Conservation (phyloP, 2,888 invertebrate genomes). For the Drosophila phalerata region DNA sequence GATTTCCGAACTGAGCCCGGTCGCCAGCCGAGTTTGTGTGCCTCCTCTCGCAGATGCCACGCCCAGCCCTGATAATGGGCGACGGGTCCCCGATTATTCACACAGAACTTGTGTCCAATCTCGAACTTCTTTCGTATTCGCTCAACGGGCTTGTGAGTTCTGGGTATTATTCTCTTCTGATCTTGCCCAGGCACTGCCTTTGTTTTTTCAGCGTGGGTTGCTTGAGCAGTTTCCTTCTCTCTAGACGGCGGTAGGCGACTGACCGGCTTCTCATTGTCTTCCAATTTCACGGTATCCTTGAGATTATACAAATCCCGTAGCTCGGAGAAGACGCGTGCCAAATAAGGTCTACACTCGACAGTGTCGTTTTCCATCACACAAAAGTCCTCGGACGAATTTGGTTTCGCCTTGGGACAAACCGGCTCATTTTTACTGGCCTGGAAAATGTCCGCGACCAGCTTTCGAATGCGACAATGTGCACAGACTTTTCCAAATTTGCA, state of each 20-base stretch:
- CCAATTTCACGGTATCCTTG: constrained; percentile 51
- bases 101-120: constrained; percentile 47
- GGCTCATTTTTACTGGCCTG: constrained; percentile 23
- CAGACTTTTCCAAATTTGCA: constrained; percentile 79
- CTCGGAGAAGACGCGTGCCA: constrained; percentile 82
- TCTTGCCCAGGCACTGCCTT: background rate
- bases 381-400: constrained; percentile 48
- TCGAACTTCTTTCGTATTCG: background rate
- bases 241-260: background rate
- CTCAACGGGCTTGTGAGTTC: background rate
- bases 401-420: constrained; percentile 29
- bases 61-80: constrained; percentile 90
- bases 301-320: constrained; percentile 78
- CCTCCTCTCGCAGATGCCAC: constrained; percentile 85
- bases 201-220: background rate
- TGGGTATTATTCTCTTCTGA: background rate
- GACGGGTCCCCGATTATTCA: constrained; percentile 82
- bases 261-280: constrained; percentile 45
- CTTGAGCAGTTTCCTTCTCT: background rate
- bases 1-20: constrained; percentile 82
- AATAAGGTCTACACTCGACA: constrained; percentile 74
- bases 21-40: constrained; percentile 79
- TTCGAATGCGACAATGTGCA: constrained; percentile 81
- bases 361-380: constrained; percentile 42
- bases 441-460: constrained; percentile 74